These are phyloP conservation scores for Tholera decimalis DNA, from an alignment of 2,888 invertebrate species.

Conservation along the genomic window DNA sequence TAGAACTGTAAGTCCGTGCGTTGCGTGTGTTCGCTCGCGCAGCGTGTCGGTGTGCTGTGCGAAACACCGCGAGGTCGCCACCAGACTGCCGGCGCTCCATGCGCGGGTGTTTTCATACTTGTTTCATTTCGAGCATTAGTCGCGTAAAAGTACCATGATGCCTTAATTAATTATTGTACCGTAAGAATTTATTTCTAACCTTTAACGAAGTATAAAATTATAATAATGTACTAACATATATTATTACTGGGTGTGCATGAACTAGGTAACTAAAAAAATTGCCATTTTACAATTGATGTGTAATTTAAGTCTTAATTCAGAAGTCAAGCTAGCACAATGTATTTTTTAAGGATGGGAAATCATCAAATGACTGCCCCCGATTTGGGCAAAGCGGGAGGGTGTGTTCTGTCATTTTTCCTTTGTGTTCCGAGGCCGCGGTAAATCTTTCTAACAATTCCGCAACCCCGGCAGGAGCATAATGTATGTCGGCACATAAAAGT, in stretches of 20 bases:
- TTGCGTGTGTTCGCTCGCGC: slow-evolving; percentile 47
- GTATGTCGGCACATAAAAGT: too few relatives aligned
- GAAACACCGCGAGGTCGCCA: slow-evolving; percentile 68
- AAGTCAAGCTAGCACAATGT: too few relatives aligned
- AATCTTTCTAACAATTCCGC: too few relatives aligned
- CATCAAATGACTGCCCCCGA: background rate
- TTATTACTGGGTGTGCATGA: background rate
- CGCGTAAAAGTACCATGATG: slow-evolving; percentile 31
- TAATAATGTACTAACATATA: background rate
- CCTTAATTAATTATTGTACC: slow-evolving; percentile 23
- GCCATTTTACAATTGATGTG: background rate
- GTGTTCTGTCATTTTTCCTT: too few relatives aligned
- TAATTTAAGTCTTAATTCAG: background rate
- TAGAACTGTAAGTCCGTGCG: slow-evolving; percentile 22
- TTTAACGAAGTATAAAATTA: background rate
- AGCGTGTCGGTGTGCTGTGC: slow-evolving; percentile 59
- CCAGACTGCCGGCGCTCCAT: slow-evolving; percentile 64
- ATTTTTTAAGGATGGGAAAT: too few relatives aligned
- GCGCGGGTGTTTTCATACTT: slow-evolving; percentile 60
- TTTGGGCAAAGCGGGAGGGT: too few relatives aligned
- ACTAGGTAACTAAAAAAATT: background rate
- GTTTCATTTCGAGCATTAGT: slow-evolving; percentile 39
- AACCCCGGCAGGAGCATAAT: too few relatives aligned
- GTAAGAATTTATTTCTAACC: background rate
- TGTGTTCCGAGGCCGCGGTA: too few relatives aligned